Evolutionary conservation across 2,113 vertebrate genomes (phyloP).

Genomic region (Monopterus albus): DNA sequence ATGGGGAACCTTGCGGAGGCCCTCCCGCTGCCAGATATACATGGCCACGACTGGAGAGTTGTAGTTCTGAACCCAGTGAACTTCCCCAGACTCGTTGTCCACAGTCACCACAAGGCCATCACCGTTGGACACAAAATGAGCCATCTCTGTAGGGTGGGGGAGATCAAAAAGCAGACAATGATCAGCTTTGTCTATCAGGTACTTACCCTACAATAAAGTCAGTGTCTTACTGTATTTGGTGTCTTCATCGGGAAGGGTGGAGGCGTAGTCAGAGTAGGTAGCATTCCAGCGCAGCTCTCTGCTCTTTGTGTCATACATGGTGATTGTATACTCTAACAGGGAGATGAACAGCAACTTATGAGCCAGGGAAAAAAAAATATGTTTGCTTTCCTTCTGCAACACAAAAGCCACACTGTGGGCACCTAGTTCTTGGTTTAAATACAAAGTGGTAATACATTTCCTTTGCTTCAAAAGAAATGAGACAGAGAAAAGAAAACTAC

Average conservation of each 20-base stretch:
- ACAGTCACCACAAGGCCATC: conserved; percentile 98
- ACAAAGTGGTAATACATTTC: conserved; percentile 38
- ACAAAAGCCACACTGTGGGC: neutral
- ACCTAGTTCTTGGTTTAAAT: neutral
- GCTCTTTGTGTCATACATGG: conserved; percentile 98
- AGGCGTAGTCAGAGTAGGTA: conserved; percentile 97
- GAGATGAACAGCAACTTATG: conserved; percentile 6
- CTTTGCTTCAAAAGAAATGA: neutral
- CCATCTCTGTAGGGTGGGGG: conserved; percentile 88
- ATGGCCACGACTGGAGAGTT: conserved; percentile 97
- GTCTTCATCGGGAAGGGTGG: conserved; percentile 91
- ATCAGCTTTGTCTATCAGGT: neutral
- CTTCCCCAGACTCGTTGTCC: conserved; percentile 93
- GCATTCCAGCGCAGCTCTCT: conserved; percentile 97
- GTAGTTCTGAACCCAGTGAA: conserved; percentile 97
- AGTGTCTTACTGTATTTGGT: conserved; percentile 90
- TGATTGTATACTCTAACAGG: conserved; percentile 94
- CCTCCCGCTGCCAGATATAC: conserved; percentile 97
- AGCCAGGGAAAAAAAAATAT: neutral
- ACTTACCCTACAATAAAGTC: neutral
- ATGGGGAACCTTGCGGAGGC: conserved; percentile 91
- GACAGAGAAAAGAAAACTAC: neutral
- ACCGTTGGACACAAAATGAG: conserved; percentile 97
- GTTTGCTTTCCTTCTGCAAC: conserved; percentile 8
- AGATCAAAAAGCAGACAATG: neutral